Percentiles rank a stretch among this genome's conserved stretches.
Evolutionary conservation across 2,113 vertebrate genomes (phyloP).

Genomic region (Chaetodon auriga): DNA sequence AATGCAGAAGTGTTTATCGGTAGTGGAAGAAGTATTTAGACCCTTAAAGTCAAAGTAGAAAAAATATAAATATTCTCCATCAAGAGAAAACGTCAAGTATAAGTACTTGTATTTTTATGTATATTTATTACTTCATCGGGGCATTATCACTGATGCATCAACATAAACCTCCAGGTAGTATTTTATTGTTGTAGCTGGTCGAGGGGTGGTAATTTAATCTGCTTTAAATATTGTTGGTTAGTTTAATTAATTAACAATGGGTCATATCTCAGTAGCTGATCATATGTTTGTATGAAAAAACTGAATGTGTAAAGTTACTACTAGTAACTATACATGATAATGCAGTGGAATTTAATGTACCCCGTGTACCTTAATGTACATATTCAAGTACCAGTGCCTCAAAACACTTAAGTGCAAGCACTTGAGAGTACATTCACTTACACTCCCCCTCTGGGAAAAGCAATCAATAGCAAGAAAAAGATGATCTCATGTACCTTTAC

Average conservation of each 20-base stretch:
- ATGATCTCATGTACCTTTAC: neutral
- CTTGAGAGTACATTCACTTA: neutral
- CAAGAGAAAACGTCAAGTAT: too few relatives aligned
- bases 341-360: neutral
- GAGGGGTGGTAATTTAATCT: neutral
- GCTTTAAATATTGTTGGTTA: neutral
- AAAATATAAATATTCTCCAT: neutral
- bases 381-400: neutral
- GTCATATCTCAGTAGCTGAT: neutral
- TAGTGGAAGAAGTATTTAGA: neutral
- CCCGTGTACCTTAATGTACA: neutral
- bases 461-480: slow-evolving; percentile 1
- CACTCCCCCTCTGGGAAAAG: neutral
- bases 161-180: neutral
- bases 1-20: neutral
- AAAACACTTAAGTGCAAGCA: neutral
- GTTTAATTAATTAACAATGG: too few relatives aligned
- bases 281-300: too few relatives aligned
- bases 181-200: neutral
- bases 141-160: neutral
- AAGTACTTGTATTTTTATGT: too few relatives aligned
- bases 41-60: too few relatives aligned
- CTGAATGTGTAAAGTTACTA: neutral
- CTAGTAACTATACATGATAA: neutral
- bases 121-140: neutral